A percentile compares a stretch with the other conserved stretches of the same genome.
phyloP scores from a whole-genome alignment of 2,113 vertebrate species.

The Plotosus lineatus region DNA sequence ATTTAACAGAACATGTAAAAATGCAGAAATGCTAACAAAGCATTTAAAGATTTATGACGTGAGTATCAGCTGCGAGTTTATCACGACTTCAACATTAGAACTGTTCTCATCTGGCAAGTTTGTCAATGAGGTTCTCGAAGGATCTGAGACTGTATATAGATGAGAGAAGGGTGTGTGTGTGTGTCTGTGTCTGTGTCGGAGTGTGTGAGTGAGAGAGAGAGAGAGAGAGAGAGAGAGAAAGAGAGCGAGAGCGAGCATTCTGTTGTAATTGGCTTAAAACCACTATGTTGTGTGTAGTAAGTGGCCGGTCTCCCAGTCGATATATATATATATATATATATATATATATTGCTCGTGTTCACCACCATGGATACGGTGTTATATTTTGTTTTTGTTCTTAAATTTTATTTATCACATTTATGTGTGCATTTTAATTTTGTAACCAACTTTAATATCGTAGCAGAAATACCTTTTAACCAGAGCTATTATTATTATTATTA shows the following conservation, averaged over 20 bases:
- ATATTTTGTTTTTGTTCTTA: not conserved
- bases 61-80: not conserved
- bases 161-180: slow-evolving; percentile 22
- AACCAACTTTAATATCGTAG: not conserved
- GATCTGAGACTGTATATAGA: too few species aligned
- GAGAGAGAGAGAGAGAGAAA: slow-evolving; percentile 3
- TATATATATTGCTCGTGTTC: slow-evolving; percentile 26
- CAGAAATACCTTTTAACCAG: not conserved
- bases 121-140: slow-evolving; percentile 23
- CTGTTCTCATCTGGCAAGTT: not conserved
- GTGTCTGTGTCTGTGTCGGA: slow-evolving; percentile 25
- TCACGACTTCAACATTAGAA: not conserved
- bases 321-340: too few species aligned
- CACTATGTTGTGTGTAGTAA: slow-evolving; percentile 34
- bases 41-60: not conserved
- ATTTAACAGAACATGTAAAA: not conserved
- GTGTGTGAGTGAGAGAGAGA: slow-evolving; percentile 7
- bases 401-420: too few species aligned
- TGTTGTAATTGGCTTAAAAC: slow-evolving; percentile 41
- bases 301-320: slow-evolving; percentile 33
- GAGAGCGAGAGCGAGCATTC: slow-evolving; percentile 19
- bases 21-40: not conserved
- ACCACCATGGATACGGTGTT: slow-evolving; percentile 26
- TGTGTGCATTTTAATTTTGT: not conserved
- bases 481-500: too few species aligned